These are phyloP conservation scores for Ammodytes dubius DNA, from an alignment of 2,113 vertebrate species.

Conservation along the genomic window DNA sequence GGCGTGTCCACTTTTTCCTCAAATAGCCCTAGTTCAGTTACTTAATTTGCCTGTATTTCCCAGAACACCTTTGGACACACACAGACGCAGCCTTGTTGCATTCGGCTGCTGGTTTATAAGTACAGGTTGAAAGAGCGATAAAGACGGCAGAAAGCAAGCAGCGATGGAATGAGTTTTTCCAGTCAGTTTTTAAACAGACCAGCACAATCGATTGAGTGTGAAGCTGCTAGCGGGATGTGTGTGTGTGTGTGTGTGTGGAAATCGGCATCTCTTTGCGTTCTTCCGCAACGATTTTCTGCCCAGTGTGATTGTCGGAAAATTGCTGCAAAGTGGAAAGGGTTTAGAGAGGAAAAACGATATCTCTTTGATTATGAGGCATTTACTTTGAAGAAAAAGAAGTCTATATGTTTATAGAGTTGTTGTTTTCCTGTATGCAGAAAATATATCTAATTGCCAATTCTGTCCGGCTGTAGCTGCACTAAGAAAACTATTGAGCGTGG, in stretches of 20 bases:
- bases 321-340: conserved; percentile 18
- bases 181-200: conserved; percentile 25
- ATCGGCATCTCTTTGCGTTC: conserved; percentile 18
- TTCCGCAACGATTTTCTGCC: conserved; percentile 29
- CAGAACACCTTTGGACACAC: neutral
- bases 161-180: conserved; percentile 13
- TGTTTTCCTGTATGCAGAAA: neutral
- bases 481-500: neutral
- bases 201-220: conserved; percentile 19
- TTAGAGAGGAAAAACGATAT: conserved; percentile 5
- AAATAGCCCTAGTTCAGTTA: neutral
- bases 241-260: neutral
- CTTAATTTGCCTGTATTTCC: neutral
- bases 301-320: conserved; percentile 26
- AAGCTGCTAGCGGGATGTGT: neutral
- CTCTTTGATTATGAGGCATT: neutral
- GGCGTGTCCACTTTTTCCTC: neutral
- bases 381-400: neutral
- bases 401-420: neutral
- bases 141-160: neutral
- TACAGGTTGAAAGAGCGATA: conserved; percentile 1
- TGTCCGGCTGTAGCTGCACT: neutral
- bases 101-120: conserved; percentile 2
- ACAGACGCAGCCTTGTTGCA: conserved; percentile 24
- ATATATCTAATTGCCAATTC: neutral